Percentiles rank a stretch among this genome's conserved stretches.
Conservation (phyloP, 2,888 invertebrate genomes). For the Chalcosyrphus nemorum region DNA sequence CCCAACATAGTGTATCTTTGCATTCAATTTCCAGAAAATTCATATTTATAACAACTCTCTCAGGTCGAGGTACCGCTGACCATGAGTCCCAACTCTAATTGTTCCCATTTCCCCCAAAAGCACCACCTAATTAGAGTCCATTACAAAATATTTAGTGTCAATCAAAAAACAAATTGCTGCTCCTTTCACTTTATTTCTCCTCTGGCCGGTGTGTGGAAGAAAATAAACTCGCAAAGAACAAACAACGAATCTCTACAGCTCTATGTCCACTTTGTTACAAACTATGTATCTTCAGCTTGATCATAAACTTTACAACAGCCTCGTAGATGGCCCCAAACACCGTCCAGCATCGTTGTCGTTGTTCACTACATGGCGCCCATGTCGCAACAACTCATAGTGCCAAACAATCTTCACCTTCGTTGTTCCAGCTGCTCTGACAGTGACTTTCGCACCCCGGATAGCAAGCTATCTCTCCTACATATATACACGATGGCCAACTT, state of each 20-base stretch:
- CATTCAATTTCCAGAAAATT: neutral
- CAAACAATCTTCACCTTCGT: slow-evolving; percentile 62
- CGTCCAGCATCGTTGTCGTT: neutral
- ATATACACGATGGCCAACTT: slow-evolving; percentile 38
- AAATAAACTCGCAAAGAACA: neutral
- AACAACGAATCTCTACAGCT: slow-evolving; percentile 1
- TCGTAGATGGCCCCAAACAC: slow-evolving; percentile 18
- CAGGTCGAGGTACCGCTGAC: neutral
- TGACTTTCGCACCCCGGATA: slow-evolving; percentile 52
- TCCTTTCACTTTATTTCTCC: slow-evolving; percentile 66
- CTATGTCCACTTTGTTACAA: slow-evolving; percentile 47
- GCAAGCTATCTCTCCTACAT: neutral
- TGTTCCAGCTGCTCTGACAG: slow-evolving; percentile 48
- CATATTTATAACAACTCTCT: neutral
- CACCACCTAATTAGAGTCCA: slow-evolving; percentile 52
- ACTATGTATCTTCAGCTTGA: slow-evolving; percentile 11
- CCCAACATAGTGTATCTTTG: no score
- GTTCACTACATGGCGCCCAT: slow-evolving; percentile 53
- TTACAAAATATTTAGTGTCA: slow-evolving; percentile 51
- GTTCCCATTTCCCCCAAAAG: slow-evolving; percentile 14
- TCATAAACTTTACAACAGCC: slow-evolving; percentile 58
- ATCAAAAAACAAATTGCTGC: slow-evolving; percentile 55
- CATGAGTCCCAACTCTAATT: neutral
- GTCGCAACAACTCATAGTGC: slow-evolving; percentile 61
- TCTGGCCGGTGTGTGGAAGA: neutral